Conservation (phyloP, 1,140 invertebrate species). For the Pogonomyrmex barbatus region DNA sequence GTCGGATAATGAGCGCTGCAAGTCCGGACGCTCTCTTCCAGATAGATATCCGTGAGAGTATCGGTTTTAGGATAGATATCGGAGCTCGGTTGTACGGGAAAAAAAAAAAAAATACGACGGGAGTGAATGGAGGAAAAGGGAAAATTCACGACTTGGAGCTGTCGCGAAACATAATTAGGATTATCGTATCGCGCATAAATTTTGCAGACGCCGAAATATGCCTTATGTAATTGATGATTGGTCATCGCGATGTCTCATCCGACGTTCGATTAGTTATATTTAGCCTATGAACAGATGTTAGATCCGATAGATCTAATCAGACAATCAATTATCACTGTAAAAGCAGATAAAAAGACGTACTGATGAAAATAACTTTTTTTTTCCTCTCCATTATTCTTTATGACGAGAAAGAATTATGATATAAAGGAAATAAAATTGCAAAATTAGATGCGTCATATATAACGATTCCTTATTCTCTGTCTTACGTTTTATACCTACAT, state of each 20-base stretch:
- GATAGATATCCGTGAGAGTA: slow-evolving; percentile 12
- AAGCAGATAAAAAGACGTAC: neutral
- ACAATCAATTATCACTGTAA: neutral
- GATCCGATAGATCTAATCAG: slow-evolving; percentile 11
- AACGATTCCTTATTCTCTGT: no score
- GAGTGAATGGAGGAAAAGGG: no score
- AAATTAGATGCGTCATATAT: no score
- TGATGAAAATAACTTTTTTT: neutral
- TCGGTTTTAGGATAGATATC: no score
- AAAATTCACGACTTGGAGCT: neutral
- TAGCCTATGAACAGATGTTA: neutral
- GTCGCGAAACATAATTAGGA: neutral
- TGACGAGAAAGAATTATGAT: neutral
- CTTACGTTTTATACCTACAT: neutral
- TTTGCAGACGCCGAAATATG: neutral
- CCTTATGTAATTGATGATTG: neutral
- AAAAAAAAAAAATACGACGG: neutral
- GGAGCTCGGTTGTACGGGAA: neutral
- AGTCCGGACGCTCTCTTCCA: neutral
- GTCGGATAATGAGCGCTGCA: slow-evolving; percentile 6
- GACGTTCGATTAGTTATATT: neutral
- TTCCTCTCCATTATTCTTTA: neutral
- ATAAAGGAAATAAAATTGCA: neutral
- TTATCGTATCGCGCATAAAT: neutral
- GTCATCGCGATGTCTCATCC: neutral